A percentile compares a stretch with the other conserved stretches of the same genome.
Conservation (phyloP, 2,888 invertebrate genomes). For the Xestobium rufovillosum region DNA sequence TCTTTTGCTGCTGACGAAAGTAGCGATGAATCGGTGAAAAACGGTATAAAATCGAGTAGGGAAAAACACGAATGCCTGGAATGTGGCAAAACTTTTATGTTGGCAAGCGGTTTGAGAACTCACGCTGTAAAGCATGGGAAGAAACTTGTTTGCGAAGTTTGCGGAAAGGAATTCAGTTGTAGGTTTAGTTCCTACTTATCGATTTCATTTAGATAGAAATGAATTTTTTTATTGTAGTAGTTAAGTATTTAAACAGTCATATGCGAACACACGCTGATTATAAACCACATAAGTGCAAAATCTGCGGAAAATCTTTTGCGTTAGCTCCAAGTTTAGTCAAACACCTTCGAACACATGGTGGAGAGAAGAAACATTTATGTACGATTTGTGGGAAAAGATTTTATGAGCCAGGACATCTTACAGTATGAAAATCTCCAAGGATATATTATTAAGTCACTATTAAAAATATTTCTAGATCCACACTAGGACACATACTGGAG, state of each 20-base stretch:
- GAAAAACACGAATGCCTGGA: conserved; percentile 26
- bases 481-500: conserved; percentile 36
- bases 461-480: conserved; percentile 31
- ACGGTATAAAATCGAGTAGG: too few relatives aligned
- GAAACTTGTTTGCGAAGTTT: conserved; percentile 33
- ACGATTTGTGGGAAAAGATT: conserved; percentile 36
- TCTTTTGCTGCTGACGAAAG: conserved; percentile 6
- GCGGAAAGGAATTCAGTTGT: conserved; percentile 34
- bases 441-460: background rate
- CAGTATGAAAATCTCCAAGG: conserved; percentile 24
- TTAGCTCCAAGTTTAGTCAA: conserved; percentile 30
- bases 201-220: conserved; percentile 5
- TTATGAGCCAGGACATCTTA: conserved; percentile 35
- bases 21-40: too few relatives aligned
- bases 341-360: conserved; percentile 35
- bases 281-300: conserved; percentile 32
- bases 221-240: conserved; percentile 27
- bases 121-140: conserved; percentile 35
- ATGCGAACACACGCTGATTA: conserved; percentile 31
- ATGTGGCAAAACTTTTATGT: conserved; percentile 32
- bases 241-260: conserved; percentile 32
- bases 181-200: conserved; percentile 20
- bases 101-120: conserved; percentile 28
- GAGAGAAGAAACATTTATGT: conserved; percentile 36
- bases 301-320: conserved; percentile 34